Evolutionary conservation across 2,113 vertebrate genomes (phyloP).

Genomic region (Tachysurus fulvidraco): DNA sequence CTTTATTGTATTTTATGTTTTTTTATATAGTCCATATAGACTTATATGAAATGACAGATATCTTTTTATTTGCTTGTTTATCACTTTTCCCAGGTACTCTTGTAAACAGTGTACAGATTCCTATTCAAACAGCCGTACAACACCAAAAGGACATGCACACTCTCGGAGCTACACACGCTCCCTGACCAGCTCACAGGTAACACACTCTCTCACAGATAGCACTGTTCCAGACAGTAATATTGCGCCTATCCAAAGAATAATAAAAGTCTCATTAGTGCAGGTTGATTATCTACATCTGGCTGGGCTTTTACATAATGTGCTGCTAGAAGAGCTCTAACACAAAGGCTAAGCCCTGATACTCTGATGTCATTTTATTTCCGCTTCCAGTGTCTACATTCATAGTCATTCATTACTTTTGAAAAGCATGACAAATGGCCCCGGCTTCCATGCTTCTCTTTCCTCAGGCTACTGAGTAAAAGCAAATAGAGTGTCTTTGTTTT

Average conservation of each 20-base stretch:
- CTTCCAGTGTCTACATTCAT: slow-evolving; percentile 23
- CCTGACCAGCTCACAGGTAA: slow-evolving; percentile 95
- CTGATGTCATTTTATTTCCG: slow-evolving; percentile 14
- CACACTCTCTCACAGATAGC: neutral
- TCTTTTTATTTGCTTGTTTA: neutral
- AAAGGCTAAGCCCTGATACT: slow-evolving; percentile 33
- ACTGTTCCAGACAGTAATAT: neutral
- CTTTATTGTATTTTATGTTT: neutral
- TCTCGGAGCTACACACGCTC: slow-evolving; percentile 91
- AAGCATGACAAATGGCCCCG: slow-evolving; percentile 39
- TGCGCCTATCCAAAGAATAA: slow-evolving; percentile 1
- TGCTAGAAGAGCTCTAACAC: slow-evolving; percentile 20
- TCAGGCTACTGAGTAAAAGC: slow-evolving; percentile 17
- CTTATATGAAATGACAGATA: neutral
- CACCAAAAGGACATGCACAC: slow-evolving; percentile 87
- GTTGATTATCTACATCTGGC: slow-evolving; percentile 21
- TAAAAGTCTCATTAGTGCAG: slow-evolving; percentile 31
- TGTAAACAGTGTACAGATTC: slow-evolving; percentile 87
- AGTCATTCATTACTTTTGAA: slow-evolving; percentile 37
- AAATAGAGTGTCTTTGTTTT: slow-evolving; percentile 16
- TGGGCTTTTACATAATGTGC: slow-evolving; percentile 21
- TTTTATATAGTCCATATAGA: neutral
- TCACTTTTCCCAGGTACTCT: slow-evolving; percentile 69
- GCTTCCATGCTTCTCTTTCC: slow-evolving; percentile 3
- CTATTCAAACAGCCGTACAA: slow-evolving; percentile 83